Conservation (phyloP, 2,797 vertebrate species). For the Adelosebastes latens region DNA sequence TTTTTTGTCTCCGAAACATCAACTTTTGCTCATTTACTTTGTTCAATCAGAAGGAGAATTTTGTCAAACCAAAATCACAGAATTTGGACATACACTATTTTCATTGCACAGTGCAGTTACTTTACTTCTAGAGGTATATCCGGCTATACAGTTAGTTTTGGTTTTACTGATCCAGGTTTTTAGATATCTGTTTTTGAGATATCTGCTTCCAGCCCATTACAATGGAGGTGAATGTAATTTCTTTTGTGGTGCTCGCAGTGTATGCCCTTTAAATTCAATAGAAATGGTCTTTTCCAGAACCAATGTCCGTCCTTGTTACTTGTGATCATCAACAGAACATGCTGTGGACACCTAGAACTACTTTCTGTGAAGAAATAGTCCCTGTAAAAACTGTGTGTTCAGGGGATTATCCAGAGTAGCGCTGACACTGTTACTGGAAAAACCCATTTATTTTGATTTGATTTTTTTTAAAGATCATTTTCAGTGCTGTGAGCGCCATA, state of each 20-base stretch:
- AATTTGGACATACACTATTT: not conserved
- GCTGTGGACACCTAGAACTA: not conserved
- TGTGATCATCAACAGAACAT: not conserved
- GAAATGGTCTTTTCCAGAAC: not conserved
- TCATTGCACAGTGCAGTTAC: not conserved
- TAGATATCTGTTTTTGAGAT: not conserved
- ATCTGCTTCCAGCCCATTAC: not conserved
- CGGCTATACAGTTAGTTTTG: not conserved
- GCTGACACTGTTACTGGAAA: not conserved
- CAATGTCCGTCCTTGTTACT: not conserved
- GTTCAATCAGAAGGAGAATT: not conserved
- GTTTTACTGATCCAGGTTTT: not conserved
- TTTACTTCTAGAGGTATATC: not conserved
- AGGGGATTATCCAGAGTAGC: not conserved
- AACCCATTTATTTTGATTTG: not conserved
- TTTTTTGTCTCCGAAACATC: not conserved
- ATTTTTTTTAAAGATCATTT: not conserved
- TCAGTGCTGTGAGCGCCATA: not conserved
- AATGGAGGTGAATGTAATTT: not conserved
- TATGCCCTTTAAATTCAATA: not conserved
- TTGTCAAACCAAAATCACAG: not conserved
- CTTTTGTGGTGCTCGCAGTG: rapidly evolving
- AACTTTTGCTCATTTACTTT: not conserved
- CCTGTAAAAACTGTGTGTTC: not conserved
- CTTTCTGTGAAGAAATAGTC: not conserved